Percentiles rank a stretch among this genome's conserved stretches.
phyloP scores from a whole-genome alignment of 2,113 vertebrate genomes.

The Diglossa brunneiventris region DNA sequence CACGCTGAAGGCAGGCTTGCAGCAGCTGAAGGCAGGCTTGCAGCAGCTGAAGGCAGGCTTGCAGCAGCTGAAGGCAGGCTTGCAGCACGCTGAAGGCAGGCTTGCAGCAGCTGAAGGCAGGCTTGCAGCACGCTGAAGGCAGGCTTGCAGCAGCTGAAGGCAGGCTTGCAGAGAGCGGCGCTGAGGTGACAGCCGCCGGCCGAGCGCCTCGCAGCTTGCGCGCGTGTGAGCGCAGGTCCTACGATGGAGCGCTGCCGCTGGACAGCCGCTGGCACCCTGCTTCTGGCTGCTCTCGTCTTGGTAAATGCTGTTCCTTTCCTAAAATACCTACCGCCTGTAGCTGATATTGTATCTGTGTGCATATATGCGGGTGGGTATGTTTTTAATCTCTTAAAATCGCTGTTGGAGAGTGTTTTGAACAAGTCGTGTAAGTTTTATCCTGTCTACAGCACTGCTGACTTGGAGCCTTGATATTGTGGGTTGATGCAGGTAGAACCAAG shows the following conservation, averaged over 20 bases:
- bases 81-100: too few relatives aligned
- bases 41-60: too few relatives aligned
- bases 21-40: too few relatives aligned
- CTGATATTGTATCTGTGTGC: not conserved
- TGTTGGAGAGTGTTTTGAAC: not conserved
- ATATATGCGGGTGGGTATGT: too few relatives aligned
- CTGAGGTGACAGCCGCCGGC: constrained; percentile 75
- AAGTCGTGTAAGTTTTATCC: not conserved
- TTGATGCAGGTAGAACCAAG: constrained; percentile 20
- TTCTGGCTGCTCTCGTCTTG: constrained; percentile 73
- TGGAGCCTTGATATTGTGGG: not conserved
- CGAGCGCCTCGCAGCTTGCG: constrained; percentile 15
- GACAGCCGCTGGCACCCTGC: constrained; percentile 65
- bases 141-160: not conserved
- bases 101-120: constrained; percentile 31
- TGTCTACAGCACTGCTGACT: not conserved
- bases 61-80: too few relatives aligned
- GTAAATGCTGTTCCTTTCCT: constrained; percentile 71
- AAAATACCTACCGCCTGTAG: not conserved
- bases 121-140: constrained; percentile 58
- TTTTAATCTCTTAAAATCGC: not conserved
- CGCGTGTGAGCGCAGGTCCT: constrained; percentile 23
- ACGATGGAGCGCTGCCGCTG: constrained; percentile 73
- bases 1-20: too few relatives aligned
- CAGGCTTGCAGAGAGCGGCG: not conserved